Conservation (phyloP, 2,113 vertebrate genomes). For the Gobiocypris rarus region DNA sequence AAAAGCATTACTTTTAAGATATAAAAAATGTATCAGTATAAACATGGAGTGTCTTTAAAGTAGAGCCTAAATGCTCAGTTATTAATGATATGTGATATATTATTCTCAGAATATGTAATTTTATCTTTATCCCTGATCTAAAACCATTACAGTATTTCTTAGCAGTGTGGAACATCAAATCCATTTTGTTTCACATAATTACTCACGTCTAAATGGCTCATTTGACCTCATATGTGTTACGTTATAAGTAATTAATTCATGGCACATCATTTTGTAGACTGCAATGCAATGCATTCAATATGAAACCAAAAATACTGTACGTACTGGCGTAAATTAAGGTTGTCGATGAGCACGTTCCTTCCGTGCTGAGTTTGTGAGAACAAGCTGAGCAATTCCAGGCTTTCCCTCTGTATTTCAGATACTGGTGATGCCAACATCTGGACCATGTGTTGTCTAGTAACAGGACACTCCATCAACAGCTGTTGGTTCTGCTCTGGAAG, state of each 20-base stretch:
- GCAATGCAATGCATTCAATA: neutral
- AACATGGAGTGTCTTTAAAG: too few relatives aligned
- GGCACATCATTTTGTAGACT: neutral
- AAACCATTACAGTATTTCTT: too few relatives aligned
- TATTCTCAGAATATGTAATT: too few relatives aligned
- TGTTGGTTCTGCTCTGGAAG: conserved; percentile 86
- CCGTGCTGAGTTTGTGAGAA: conserved; percentile 71
- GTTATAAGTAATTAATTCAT: neutral
- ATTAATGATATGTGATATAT: too few relatives aligned
- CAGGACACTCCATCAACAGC: conserved; percentile 72
- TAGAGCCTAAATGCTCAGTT: too few relatives aligned
- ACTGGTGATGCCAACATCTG: conserved; percentile 70
- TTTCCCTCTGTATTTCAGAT: conserved; percentile 67
- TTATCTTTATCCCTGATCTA: too few relatives aligned
- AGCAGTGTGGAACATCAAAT: neutral
- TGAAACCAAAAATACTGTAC: conserved; percentile 5
- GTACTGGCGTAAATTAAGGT: conserved; percentile 80
- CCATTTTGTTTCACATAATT: neutral
- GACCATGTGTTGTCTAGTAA: conserved; percentile 68
- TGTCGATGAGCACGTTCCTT: conserved; percentile 71
- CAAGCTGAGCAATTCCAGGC: conserved; percentile 77
- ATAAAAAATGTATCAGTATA: too few relatives aligned
- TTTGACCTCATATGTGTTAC: neutral
- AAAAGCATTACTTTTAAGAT: too few relatives aligned
- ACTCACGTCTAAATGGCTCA: neutral